Base-by-base conservation (phyloP, 1,140 invertebrate genomes). In the Heliconius melpomene region DNA sequence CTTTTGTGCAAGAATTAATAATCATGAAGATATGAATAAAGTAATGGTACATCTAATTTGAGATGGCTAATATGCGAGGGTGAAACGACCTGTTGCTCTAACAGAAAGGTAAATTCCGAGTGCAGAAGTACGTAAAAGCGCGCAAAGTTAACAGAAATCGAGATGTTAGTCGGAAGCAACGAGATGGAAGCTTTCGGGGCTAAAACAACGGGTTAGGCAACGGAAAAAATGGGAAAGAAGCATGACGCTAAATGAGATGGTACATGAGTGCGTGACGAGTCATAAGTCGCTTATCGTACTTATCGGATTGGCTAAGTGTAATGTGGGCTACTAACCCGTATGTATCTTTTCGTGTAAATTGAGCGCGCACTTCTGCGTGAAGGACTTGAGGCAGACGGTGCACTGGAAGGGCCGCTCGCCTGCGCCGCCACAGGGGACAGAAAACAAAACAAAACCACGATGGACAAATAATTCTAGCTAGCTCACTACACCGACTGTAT, bases 351-450 rank as follows among this genome's bases (percentile, higher is more conserved):
- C 95, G 91, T 96, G 95, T 85, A 95, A 95, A 94, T 95, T 96
- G 88, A 96, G 93, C 93, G 95, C 95, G 87, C 95, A 96, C 83
- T 96, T 96, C 94, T 96, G 96, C 77, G 96, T 96, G 91, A 96
- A 96, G 84, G 96, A 96, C 93, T 96, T 96, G 91, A 96, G 95
- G 94, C 96, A 96, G 85, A 96, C 93, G 86, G 95, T 95, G 93
- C 96, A 96, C 86, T 96, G 95, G 91, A 96, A 97, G 79, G 95
- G 95, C 86, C 96, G 95, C 93, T 96, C 95, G 84, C 97, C 96
- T 86, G 97, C 93, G 90, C 89, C 89, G 89, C 87, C 90, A 87
- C 90, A 89, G 90, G 91, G 91, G 92, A 94, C 92, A 94, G 91
- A 94, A 93, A 94, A 93, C 90, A 94, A 93, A 94, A 93, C 91